phyloP scores from a whole-genome alignment of 2,888 invertebrate genomes.

The Melanargia galathea region DNA sequence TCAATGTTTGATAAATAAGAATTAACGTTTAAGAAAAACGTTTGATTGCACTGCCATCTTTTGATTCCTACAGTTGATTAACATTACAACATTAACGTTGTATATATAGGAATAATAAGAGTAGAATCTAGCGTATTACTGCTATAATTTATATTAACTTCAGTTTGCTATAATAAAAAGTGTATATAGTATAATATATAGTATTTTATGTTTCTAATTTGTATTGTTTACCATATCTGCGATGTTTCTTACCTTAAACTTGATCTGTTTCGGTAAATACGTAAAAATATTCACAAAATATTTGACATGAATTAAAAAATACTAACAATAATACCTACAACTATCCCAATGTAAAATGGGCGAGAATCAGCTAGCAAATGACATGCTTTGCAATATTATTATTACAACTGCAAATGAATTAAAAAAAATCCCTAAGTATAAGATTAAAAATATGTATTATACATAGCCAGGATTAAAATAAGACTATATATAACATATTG shows the following conservation, averaged over 20 bases:
- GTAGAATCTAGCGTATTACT: no score
- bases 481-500: no score
- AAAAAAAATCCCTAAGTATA: neutral
- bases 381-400: constrained; percentile 31
- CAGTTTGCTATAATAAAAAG: neutral
- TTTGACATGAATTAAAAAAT: neutral
- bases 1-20: neutral
- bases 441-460: neutral
- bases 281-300: constrained; percentile 11
- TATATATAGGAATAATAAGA: no score
- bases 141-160: constrained; percentile 5
- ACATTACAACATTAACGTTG: constrained; percentile 4
- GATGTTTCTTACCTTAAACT: constrained; percentile 16
- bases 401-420: constrained; percentile 12
- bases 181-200: constrained; percentile 10
- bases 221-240: neutral
- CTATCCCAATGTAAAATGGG: constrained; percentile 15
- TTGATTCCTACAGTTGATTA: neutral
- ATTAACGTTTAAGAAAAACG: neutral
- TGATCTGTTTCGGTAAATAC: constrained; percentile 7
- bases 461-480: constrained; percentile 19
- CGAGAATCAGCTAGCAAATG: constrained; percentile 21
- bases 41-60: constrained; percentile 4
- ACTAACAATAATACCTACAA: neutral
- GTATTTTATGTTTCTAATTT: neutral